phyloP scores from a whole-genome alignment of 2,113 vertebrate genomes.

The Rhinichthys klamathensis region DNA sequence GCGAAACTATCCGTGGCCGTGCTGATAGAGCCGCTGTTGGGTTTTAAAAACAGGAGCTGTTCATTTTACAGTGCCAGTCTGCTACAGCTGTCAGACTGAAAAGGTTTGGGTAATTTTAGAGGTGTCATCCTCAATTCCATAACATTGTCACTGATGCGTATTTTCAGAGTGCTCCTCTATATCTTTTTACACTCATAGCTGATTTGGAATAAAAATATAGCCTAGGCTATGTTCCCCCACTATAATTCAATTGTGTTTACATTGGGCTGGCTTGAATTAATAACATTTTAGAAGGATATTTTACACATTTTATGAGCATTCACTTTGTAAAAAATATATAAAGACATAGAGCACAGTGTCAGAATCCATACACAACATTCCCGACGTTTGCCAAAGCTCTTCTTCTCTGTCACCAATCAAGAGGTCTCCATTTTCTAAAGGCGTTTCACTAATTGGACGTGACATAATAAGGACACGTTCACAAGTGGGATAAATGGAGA shows the following conservation, averaged over 20 bases:
- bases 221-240: background rate
- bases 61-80: conserved; percentile 29
- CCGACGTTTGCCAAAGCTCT: conserved; percentile 55
- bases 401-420: conserved; percentile 52
- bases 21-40: conserved; percentile 29
- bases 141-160: background rate
- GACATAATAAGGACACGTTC: conserved; percentile 68
- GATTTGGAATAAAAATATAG: conserved; percentile 14
- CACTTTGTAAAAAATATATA: conserved; percentile 32
- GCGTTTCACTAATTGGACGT: conserved; percentile 65
- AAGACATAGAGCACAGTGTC: conserved; percentile 48
- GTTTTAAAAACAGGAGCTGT: conserved; percentile 20
- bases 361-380: conserved; percentile 53
- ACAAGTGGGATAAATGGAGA: conserved; percentile 49
- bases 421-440: conserved; percentile 53
- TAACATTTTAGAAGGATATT: background rate
- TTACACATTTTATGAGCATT: conserved; percentile 9
- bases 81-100: conserved; percentile 29
- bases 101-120: conserved; percentile 36
- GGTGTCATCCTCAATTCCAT: conserved; percentile 21
- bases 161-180: background rate
- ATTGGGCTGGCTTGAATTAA: conserved; percentile 25
- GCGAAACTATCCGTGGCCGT: background rate
- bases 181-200: background rate
- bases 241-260: conserved; percentile 1